phyloP scores from a whole-genome alignment of 1,140 invertebrate genomes.

The Diabrotica virgifera region DNA sequence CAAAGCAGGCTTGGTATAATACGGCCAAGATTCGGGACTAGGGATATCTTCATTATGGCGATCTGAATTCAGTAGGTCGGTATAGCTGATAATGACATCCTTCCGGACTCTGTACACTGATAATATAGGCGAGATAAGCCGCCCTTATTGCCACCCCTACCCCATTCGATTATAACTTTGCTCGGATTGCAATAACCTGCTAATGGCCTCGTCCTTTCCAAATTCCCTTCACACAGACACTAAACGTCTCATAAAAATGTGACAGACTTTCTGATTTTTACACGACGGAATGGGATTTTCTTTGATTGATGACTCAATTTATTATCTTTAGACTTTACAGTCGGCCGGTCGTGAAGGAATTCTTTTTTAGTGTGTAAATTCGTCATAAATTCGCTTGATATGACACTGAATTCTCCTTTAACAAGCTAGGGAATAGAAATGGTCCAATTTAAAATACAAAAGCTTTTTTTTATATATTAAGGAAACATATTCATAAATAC shows the following conservation, averaged over 20 bases:
- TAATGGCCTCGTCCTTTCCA: background rate
- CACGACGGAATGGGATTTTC: background rate
- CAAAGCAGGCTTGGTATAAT: background rate
- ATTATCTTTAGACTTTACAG: background rate
- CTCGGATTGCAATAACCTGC: constrained; percentile 1
- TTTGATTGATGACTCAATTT: background rate
- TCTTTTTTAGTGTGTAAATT: no score
- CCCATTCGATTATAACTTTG: constrained; percentile 2
- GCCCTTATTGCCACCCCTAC: constrained; percentile 1
- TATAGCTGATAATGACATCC: constrained; percentile 2
- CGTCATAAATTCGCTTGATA: no score
- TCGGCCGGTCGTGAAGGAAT: no score
- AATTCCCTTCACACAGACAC: background rate
- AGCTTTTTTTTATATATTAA: no score
- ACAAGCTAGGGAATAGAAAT: no score
- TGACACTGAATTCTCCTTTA: no score
- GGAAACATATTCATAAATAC: no score
- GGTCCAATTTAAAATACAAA: no score
- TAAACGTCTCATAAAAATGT: background rate
- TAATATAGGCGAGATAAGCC: constrained; percentile 2
- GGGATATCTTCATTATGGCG: background rate
- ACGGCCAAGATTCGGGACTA: background rate
- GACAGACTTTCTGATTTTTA: background rate
- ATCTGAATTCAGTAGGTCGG: background rate
- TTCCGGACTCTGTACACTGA: background rate